phyloP scores from a whole-genome alignment of 2,113 vertebrate genomes.

The Morphnarchus princeps region DNA sequence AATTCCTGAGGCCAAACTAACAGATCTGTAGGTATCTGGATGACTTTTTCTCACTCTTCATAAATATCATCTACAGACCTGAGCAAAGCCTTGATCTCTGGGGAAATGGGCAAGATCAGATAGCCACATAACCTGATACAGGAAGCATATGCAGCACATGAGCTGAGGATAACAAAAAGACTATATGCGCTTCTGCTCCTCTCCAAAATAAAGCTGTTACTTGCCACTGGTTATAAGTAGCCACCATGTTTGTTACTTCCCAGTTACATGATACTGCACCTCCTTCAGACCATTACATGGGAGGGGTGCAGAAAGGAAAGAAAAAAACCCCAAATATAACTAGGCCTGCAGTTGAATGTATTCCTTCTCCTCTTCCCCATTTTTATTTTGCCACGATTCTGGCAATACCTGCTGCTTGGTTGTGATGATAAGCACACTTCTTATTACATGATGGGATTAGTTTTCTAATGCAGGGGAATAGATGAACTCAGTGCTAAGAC shows the following conservation, averaged over 20 bases:
- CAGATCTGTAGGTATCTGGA: neutral
- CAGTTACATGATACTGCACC: accelerated
- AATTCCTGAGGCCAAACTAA: neutral
- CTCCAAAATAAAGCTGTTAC: neutral
- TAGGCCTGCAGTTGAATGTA: neutral
- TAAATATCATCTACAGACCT: neutral
- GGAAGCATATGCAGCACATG: neutral
- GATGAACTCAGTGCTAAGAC: neutral
- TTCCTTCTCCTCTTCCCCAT: neutral
- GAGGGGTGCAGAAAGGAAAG: neutral
- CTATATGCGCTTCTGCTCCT: neutral
- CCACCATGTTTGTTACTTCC: neutral
- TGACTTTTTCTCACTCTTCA: neutral
- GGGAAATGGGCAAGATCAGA: neutral
- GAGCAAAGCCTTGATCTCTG: neutral
- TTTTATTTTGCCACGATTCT: neutral
- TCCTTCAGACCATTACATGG: neutral
- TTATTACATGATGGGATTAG: neutral
- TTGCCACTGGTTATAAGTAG: neutral
- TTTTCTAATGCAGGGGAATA: neutral
- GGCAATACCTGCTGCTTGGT: neutral
- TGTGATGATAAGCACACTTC: neutral
- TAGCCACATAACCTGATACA: neutral
- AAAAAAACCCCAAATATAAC: neutral
- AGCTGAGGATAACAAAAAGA: neutral